Evolutionary conservation across 2,113 vertebrate species (phyloP), one percentile per base, ranked within the genome.

Genomic region (Tursiops truncatus): DNA sequence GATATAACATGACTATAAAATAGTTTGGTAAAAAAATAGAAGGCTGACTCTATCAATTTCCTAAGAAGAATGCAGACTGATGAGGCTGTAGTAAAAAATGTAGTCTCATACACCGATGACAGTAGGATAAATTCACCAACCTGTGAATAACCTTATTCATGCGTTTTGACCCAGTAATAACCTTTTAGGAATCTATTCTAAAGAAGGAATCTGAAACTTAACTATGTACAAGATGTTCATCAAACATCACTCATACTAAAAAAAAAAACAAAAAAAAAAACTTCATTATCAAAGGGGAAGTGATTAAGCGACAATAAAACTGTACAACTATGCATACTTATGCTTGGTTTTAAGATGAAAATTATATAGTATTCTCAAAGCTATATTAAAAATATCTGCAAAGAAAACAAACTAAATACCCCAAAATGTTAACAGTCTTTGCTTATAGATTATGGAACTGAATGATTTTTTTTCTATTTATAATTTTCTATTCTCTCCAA

Each of bases 351-450:
- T 62, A 73, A 50, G 31, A 79, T 41, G 21, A 90, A 86, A 92
- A 53, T 88, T 62, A 53, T 10, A 65, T 1, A 71, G 17, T 71
- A 74, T 67, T 93, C 68, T 85, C 65, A 97, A 20, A 93, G 50
- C 17, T 60, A 85, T 6, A 91, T 47, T 76, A 81, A 94, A 93
- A 91, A 60, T 17, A 38, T 36, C 50, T 53, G 9, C 26, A 74
- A 90, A 85, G 85, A 95, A 95, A 76, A 53, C 33, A 86, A 85
- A 31, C 79, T 50, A 85, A 79, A 95, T 65, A 73, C 6, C 53
- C n/a, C 62, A 82, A 88, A 89, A 73, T 73, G 15, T 80, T 93
- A 97, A 80, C 28, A 68, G 36, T 93, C 67, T 50, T 86, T 93
- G 80, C 28, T 63, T 60, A 80, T 6, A 80, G 13, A 36, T 85